Evolutionary conservation across 2,888 invertebrate genomes (phyloP).

Genomic region (Amblyteles armatorius): DNA sequence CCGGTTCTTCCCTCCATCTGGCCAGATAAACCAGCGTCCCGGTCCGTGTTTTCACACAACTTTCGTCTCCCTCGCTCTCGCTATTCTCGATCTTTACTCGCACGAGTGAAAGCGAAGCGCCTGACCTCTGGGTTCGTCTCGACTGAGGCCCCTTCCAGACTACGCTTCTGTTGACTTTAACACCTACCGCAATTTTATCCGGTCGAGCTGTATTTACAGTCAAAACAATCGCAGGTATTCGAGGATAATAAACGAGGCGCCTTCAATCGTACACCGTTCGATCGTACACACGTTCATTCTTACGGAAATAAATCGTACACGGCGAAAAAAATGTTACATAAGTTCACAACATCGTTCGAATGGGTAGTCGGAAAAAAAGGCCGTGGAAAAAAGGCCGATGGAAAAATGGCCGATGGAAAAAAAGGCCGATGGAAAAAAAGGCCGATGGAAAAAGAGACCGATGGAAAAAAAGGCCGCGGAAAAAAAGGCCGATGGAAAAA

Average conservation of each 20-base stretch:
- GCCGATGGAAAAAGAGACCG: too few relatives aligned
- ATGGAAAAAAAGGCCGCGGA: too few relatives aligned
- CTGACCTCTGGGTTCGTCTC: neutral
- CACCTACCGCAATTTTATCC: neutral
- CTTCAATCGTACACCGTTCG: too few relatives aligned
- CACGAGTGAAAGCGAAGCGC: constrained; percentile 43
- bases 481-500: too few relatives aligned
- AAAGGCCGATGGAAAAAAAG: too few relatives aligned
- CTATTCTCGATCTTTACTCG: constrained; percentile 32
- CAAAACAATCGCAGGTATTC: neutral
- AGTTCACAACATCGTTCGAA: too few relatives aligned
- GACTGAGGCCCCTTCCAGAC: neutral
- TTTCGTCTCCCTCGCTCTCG: neutral
- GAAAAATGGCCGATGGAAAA: too few relatives aligned
- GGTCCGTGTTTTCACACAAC: neutral
- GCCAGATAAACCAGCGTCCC: constrained; percentile 14
- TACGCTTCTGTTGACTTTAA: neutral
- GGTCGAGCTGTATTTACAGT: neutral
- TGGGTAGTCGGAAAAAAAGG: too few relatives aligned
- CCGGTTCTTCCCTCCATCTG: constrained; percentile 22
- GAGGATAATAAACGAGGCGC: neutral
- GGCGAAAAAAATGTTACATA: too few relatives aligned
- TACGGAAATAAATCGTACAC: too few relatives aligned
- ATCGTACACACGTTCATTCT: too few relatives aligned
- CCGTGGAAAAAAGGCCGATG: too few relatives aligned